Base-by-base conservation (phyloP, 2,113 vertebrate genomes). In the Rousettus leschenaultii region DNA sequence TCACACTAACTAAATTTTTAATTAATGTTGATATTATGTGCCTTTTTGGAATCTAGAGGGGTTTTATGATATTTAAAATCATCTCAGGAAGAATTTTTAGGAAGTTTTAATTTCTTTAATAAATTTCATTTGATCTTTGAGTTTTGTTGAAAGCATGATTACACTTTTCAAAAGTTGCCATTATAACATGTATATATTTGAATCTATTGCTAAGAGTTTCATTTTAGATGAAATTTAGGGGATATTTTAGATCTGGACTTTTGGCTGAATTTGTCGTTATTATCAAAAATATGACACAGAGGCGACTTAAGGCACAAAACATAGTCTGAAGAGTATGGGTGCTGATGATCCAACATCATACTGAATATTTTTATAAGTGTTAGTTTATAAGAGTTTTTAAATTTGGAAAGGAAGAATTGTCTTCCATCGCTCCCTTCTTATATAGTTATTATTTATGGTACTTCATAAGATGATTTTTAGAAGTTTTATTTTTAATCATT, bases 61-160 rank as follows among this genome's bases (percentile, higher is more conserved):
- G 1, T 24, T 80, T 92, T 85, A 43, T 43, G 33, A 70, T 80
- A 68, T 90, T 61, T 86, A 38, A 82, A 68, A 61, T 90, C 21
- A 1, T 53, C 68, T 61, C 26, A 21, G 88, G n/a, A 79, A 73
- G 55, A 86, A 57, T 51, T 91, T 68, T 86, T 51, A 86, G 66
- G 9, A 82, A 86, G 38, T 53, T 96, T 79, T 94, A n/a, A 59
- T 85, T 75, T 94, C 59, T 87, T 83, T 51, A 74, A 9, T 59
- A 86, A 71, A 35, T 70, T 53, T 45, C 43, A 66, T 71, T 70
- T 66, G 43, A 77, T 70, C 26, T 89, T 82, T 28, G 14, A 78
- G 26, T 40, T 35, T 86, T 77, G 15, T 80, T 53, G 66, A 75
- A 82, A 33, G 14, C 30, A 1, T 65, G 24, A 35, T 82, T 83